phyloP scores from a whole-genome alignment of 2,888 invertebrate species.

The Metacarcinus magister region DNA sequence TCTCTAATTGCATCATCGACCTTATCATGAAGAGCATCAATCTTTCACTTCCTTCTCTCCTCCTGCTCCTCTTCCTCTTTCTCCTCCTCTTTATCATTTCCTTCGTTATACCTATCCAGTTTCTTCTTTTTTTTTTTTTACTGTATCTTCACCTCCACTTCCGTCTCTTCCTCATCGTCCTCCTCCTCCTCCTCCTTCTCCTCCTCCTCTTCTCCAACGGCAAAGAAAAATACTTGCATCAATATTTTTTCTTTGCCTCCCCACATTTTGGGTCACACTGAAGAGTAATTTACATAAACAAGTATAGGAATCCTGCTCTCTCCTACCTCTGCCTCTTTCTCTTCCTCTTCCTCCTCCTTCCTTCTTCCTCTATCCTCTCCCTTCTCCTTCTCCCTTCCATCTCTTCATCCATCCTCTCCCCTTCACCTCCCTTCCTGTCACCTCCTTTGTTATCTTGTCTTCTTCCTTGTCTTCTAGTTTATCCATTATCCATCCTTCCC shows the following conservation, averaged over 20 bases:
- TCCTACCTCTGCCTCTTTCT: background rate
- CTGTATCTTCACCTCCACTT: background rate
- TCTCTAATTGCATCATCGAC: background rate
- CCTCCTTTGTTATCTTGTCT: background rate
- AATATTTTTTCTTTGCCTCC: background rate
- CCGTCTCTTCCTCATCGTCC: background rate
- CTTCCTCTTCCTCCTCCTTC: background rate
- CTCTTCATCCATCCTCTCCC: background rate
- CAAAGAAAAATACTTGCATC: background rate
- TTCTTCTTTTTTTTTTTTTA: background rate
- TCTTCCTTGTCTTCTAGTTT: background rate
- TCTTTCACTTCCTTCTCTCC: background rate
- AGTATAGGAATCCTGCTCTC: background rate
- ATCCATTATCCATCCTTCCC: background rate
- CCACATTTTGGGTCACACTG: constrained; percentile 15
- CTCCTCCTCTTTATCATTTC: background rate
- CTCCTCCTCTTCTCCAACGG: background rate
- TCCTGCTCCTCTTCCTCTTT: background rate
- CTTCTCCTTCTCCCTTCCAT: background rate
- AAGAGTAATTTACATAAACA: constrained; percentile 1
- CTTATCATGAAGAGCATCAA: background rate
- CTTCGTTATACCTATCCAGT: background rate
- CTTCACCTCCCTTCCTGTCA: background rate
- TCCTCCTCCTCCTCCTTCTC: background rate
- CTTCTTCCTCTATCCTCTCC: background rate